These are phyloP conservation scores for Parotia lawesii DNA, from an alignment of 2,113 vertebrate species.

Conservation along the genomic window DNA sequence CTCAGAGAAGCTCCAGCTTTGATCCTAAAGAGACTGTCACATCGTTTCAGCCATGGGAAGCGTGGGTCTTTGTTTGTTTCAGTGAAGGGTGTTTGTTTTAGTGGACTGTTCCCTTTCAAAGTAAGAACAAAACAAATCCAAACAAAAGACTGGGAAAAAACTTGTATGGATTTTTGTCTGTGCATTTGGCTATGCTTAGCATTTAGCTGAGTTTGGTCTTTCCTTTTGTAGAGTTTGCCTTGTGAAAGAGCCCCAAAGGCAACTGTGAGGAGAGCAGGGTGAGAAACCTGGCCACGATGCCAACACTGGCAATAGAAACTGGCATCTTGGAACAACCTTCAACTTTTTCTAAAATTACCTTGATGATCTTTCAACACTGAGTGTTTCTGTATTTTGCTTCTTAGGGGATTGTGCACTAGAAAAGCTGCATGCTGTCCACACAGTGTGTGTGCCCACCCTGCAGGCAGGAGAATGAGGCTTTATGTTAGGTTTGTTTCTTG, in stretches of 20 bases:
- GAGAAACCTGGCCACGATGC: accelerated
- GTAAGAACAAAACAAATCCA: not conserved
- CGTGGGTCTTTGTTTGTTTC: not conserved
- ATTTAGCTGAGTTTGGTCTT: not conserved
- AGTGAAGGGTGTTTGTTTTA: not conserved
- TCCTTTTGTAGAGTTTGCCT: not conserved
- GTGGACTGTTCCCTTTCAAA: not conserved
- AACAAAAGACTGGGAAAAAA: not conserved
- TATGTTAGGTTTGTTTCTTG: not conserved
- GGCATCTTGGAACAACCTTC: not conserved
- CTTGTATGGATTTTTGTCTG: not conserved
- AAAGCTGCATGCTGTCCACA: not conserved
- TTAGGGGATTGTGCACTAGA: not conserved
- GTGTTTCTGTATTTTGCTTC: not conserved
- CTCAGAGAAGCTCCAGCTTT: not conserved
- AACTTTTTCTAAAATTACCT: not conserved
- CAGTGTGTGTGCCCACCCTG: not conserved
- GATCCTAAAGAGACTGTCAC: not conserved
- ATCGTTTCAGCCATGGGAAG: not conserved
- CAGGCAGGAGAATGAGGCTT: not conserved
- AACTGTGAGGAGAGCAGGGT: not conserved
- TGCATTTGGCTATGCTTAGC: not conserved
- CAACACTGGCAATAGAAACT: not conserved
- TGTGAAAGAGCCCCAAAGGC: not conserved
- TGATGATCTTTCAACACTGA: not conserved